Base-by-base conservation (phyloP, 2,888 invertebrate species). In the Venusia cambrica region DNA sequence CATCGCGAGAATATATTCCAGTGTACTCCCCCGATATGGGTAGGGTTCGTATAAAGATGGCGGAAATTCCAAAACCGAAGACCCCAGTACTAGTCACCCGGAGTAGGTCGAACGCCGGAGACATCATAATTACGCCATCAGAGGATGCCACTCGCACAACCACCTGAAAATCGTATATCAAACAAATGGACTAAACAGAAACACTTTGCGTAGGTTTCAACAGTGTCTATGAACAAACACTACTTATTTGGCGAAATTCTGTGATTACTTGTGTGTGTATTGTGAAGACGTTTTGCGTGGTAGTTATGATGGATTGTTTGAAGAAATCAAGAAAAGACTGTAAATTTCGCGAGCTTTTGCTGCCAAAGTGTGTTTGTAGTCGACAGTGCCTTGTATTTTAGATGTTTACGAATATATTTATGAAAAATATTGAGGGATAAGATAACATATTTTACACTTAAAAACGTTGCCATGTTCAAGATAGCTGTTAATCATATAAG, bases 1-100 rank as follows among this genome's bases (percentile, higher is more conserved):
- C 87, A 4, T 76, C 87, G 1, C 78, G 78, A 32, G 76, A 80
- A 51, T 87, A 87, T 48, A 80, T 78, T 32, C 89, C 90, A 33
- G 89, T 90, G 1, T 84, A 90, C 45, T 89, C 90, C 36, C 91
- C 92, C 0, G 92, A 92, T 58, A 92, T 93, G 60, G 93, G 94
- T 40, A 89, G 93, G 50, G 94, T 94, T 21, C 93, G 93, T 58
- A 93, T 94, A 50, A 93, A 91, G 73, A 81, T 93, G 62, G 89
- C 92, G 5, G 94, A 94, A 69, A 92, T 92, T 37, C 93, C 93
- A 1, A 93, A 92, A 62, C 94, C 94, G 22, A 94, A 93, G 77
- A 94, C 94, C n/a, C 94, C 94, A 14, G 89, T 94, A 70, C 87
- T 94, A 66, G 93, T 94, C 61, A 94, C 92, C 59, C 90, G 94